Evolutionary conservation across 2,113 vertebrate genomes (phyloP), one percentile per base, ranked within the genome.

Genomic region (Amphiprion ocellaris): DNA sequence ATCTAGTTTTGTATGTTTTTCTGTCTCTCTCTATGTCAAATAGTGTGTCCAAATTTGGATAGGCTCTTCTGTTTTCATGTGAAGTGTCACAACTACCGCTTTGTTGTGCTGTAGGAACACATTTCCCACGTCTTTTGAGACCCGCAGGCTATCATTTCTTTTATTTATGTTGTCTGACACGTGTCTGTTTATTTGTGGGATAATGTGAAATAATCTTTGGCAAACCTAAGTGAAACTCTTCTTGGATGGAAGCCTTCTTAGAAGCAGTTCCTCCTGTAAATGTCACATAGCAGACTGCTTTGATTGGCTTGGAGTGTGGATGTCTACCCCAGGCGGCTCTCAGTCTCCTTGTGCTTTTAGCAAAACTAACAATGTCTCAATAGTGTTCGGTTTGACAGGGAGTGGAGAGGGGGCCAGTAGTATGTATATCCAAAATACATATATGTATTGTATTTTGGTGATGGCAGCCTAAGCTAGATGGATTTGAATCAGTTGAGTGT

Each of bases 291-390:
- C 49, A 26, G n/a, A 69, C 66, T 21, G 74, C 79, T 86, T 81
- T 73, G 56, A 89, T 90, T 82, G 77, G 78, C 44, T 61, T 19
- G 23, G 17, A 19, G 63, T 77, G 79, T 56, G 71, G 76, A 84
- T 60, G 79, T 81, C 61, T 79, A 60, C 79, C 44, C 33, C 70
- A 44, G 70, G 67, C 19, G 41, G 60, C 50, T 88, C 56, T 58
- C 21, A 17, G 72, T 59, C 79, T 78, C 52, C 70, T 39, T 66
- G 30, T 69, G 68, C 63, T 86, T 81, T 80, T 56, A 72, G 56
- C 72, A 84, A 76, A 86, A 84, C 69, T 79, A 89, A 82, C 71
- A 83, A 77, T 73, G 63, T 60, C 60, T 74, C 68, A 33, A 53
- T 55, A 69, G 81, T 64, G 49, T 46, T 21, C 3, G 16, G 17